phyloP scores from a whole-genome alignment of 2,797 vertebrate species.

The Poeciliopsis presidionis region DNA sequence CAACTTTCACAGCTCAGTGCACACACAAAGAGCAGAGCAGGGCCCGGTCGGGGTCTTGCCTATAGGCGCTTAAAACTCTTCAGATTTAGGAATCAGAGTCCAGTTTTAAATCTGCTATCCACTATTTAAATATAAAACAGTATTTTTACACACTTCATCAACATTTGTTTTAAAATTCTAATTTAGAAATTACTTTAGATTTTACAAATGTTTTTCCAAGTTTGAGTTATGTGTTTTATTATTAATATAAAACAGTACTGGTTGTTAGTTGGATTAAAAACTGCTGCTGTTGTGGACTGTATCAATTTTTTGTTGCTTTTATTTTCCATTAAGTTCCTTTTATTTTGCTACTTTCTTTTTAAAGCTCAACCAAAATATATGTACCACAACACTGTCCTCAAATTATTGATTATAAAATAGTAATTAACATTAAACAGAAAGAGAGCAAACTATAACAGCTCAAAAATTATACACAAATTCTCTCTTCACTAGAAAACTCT shows the following conservation, averaged over 20 bases:
- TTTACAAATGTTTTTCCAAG: background rate
- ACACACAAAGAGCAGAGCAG: background rate
- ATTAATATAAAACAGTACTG: background rate
- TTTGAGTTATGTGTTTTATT: background rate
- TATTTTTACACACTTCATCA: background rate
- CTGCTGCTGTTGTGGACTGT: too few species aligned
- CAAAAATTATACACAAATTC: background rate
- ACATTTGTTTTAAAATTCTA: background rate
- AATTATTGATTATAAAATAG: background rate
- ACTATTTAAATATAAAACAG: background rate
- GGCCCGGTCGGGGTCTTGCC: background rate
- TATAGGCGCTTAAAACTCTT: background rate
- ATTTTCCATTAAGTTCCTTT: background rate
- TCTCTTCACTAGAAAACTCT: background rate
- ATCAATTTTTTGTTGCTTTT: background rate
- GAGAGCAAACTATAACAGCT: background rate
- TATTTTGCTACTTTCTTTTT: background rate
- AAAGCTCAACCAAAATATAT: background rate
- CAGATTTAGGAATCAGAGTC: background rate
- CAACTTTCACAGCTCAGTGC: background rate
- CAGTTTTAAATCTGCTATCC: conserved; percentile 3
- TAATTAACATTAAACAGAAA: background rate
- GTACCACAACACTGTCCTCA: background rate
- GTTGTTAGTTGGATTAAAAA: background rate
- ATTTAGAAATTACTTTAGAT: background rate